These are phyloP conservation scores for Recurvirostra avosetta DNA, from an alignment of 2,113 vertebrate species.

Conservation along the genomic window DNA sequence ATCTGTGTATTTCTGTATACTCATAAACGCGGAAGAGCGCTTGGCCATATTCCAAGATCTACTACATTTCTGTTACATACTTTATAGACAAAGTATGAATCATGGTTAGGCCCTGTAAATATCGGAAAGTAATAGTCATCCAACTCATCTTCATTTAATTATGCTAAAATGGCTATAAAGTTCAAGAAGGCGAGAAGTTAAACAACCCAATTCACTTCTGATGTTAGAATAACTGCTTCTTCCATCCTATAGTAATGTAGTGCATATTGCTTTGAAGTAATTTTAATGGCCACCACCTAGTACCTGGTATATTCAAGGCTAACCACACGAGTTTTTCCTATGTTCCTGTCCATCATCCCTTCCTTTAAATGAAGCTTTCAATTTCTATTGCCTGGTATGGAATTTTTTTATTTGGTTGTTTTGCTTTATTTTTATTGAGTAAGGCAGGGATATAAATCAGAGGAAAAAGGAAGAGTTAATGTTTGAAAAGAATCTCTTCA, in stretches of 20 bases:
- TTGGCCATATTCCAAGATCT: slow-evolving; percentile 23
- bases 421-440: neutral
- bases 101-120: slow-evolving; percentile 8
- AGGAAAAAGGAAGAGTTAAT: neutral
- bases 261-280: neutral
- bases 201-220: neutral
- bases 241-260: neutral
- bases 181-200: slow-evolving; percentile 17
- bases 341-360: neutral
- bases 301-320: neutral
- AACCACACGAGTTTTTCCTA: neutral
- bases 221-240: neutral
- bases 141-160: slow-evolving; percentile 31
- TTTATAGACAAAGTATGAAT: slow-evolving; percentile 1
- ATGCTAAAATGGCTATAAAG: slow-evolving; percentile 22
- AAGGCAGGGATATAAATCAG: neutral
- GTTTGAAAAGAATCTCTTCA: neutral
- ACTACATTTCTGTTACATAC: neutral
- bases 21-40: neutral
- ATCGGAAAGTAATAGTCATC: slow-evolving; percentile 25
- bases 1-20: neutral
- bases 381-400: neutral
- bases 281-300: neutral
- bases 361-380: neutral
- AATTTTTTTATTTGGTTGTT: neutral